Evolutionary conservation across 1,140 invertebrate genomes (phyloP), one percentile per base, ranked within the genome.

Genomic region (Drosophila busckii): DNA sequence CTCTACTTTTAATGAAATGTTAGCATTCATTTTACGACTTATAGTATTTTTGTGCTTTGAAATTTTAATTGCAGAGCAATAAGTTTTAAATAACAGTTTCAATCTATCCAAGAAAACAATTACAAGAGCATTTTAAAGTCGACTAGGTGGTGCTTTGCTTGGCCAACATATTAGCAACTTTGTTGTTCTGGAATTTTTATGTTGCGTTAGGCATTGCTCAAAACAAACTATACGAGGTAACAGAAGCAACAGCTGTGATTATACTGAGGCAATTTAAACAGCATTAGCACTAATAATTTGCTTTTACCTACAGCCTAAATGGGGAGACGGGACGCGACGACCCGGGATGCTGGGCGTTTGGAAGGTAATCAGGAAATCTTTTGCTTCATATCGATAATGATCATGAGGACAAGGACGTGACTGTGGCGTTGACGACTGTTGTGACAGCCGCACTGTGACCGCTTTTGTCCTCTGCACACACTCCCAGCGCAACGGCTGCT

Each of bases 401-500:
- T 55, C 52, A 55, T 59, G 32, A 49, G 6, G 61, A 52, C 66
- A 71, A 80, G 73, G 71, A 78, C 73, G 67, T 78, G 71, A 66
- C 71, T 62, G 46, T 25, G 15, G 38, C 40, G 63, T 29, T 76
- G 45, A 64, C 37, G 54, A 37, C 64, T 67, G 75, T 78, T 78
- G 67, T 78, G 71, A 78, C 71, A 78, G 73, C 28, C 46, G 42
- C 16, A n/a, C 34, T 29, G 25, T 20, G 32, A 31, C 16, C 45
- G 58, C 28, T 20, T 20, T 26, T 37, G 55, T 40, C 37, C 17
- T 32, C 19, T 23, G 16, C 17, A 12, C 9, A 16, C 6, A 12
- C 13, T n/a, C 16, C n/a, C n/a, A n/a, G n/a, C n/a, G n/a, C n/a
- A n/a, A n/a, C n/a, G n/a, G n/a, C n/a, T n/a, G n/a, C n/a, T n/a